These are phyloP conservation scores for Turritopsis rubra DNA, from an alignment of 30 jellyfish, hydroid and myxozoan genomes.

Conservation along the genomic window DNA sequence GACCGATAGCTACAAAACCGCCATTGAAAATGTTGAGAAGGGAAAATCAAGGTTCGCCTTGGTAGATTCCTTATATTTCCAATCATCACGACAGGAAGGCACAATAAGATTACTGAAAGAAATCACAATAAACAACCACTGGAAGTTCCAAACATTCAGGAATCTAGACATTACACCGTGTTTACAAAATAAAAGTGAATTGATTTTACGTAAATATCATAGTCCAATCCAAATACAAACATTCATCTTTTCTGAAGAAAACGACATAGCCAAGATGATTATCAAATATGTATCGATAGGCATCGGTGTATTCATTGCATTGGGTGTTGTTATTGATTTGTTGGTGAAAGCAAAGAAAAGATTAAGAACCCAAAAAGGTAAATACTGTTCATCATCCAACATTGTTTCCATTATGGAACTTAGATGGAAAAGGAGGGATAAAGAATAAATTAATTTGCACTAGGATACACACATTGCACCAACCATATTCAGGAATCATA, in stretches of 20 bases:
- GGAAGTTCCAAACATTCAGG: neutral
- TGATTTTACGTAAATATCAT: no score
- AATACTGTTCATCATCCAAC: no score
- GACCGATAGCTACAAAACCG: neutral
- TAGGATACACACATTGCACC: no score
- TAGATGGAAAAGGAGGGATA: no score
- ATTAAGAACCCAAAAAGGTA: neutral
- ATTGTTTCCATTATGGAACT: no score
- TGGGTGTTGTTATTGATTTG: neutral
- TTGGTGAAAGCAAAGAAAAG: neutral
- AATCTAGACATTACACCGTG: neutral
- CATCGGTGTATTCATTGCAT: neutral
- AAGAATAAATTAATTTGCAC: no score
- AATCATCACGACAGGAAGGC: neutral
- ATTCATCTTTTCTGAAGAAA: neutral
- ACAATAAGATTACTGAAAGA: neutral
- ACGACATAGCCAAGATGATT: neutral
- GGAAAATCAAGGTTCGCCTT: neutral
- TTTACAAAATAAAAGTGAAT: neutral
- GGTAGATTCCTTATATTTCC: neutral
- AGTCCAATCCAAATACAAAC: neutral
- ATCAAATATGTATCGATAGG: neutral
- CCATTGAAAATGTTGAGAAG: neutral
- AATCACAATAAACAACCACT: neutral
- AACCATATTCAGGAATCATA: no score